A percentile compares a stretch with the other conserved stretches of the same genome.
Conservation (phyloP, 2,113 vertebrate genomes). For the Labrus mixtus region DNA sequence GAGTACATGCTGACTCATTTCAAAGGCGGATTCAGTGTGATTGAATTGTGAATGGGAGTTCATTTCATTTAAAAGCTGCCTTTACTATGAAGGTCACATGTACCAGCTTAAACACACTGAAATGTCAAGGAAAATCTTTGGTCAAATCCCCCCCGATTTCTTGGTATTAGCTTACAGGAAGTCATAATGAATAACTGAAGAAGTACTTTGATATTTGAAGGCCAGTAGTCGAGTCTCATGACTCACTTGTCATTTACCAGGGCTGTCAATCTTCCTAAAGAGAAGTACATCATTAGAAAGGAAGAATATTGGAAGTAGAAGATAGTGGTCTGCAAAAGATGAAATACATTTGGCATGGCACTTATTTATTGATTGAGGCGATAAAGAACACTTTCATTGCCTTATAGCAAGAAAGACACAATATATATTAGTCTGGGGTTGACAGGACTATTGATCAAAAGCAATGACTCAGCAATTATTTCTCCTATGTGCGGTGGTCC, state of each 20-base stretch:
- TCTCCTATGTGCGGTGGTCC: not conserved
- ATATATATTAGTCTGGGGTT: slow-evolving; percentile 5
- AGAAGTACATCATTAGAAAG: not conserved
- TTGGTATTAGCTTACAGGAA: not conserved
- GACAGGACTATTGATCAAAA: slow-evolving; percentile 17
- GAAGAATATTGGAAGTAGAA: not conserved
- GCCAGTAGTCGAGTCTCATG: slow-evolving; percentile 2
- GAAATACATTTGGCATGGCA: not conserved
- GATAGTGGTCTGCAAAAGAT: not conserved
- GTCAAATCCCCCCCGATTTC: not conserved
- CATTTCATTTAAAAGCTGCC: not conserved
- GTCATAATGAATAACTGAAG: not conserved
- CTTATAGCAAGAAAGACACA: not conserved
- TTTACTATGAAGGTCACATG: not conserved
- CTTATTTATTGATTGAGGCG: not conserved
- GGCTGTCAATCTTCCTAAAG: not conserved
- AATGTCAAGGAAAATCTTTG: slow-evolving; percentile 6
- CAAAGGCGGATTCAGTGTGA: slow-evolving; percentile 20
- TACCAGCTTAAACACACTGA: slow-evolving; percentile 10
- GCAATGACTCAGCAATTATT: slow-evolving; percentile 24
- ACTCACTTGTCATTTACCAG: not conserved
- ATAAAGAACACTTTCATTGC: not conserved
- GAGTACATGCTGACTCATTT: slow-evolving; percentile 17
- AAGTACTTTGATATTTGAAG: slow-evolving; percentile 11
- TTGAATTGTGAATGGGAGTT: slow-evolving; percentile 45